These are phyloP conservation scores for Ips nitidus DNA, from an alignment of 1,140 invertebrate species.

Conservation along the genomic window DNA sequence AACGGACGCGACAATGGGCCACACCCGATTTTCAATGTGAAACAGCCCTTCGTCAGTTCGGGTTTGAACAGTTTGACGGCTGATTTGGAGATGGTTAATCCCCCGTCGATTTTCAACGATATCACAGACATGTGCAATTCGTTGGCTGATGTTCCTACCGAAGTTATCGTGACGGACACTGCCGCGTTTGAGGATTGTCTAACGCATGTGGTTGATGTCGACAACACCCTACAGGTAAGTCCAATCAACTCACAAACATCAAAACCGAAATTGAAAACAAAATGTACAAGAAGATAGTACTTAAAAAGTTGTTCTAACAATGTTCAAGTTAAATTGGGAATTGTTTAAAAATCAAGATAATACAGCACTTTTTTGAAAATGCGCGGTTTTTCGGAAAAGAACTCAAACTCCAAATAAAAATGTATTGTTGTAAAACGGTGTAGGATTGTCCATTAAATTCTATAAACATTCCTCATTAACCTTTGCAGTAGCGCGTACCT, in stretches of 20 bases:
- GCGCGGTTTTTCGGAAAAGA: too few relatives aligned
- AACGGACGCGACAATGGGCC: slow-evolving; percentile 7
- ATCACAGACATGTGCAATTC: slow-evolving; percentile 64
- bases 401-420: too few relatives aligned
- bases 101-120: slow-evolving; percentile 64
- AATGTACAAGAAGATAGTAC: too few relatives aligned
- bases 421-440: too few relatives aligned
- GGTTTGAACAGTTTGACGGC: slow-evolving; percentile 42
- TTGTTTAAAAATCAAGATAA: too few relatives aligned
- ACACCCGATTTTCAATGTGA: slow-evolving; percentile 56
- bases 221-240: slow-evolving; percentile 24
- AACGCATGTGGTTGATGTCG: slow-evolving; percentile 54
- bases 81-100: slow-evolving; percentile 67
- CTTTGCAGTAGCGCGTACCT: too few relatives aligned
- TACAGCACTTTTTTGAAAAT: too few relatives aligned
- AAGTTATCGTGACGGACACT: slow-evolving; percentile 60
- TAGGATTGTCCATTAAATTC: too few relatives aligned
- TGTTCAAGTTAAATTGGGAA: too few relatives aligned
- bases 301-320: too few relatives aligned
- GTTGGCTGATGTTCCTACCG: slow-evolving; percentile 59
- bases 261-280: background rate
- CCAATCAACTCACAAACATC: background rate
- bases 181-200: slow-evolving; percentile 57
- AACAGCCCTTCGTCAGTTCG: slow-evolving; percentile 55
- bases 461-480: too few relatives aligned